Conservation (phyloP, 1,140 invertebrate species). For the Calliopsis andreniformis region DNA sequence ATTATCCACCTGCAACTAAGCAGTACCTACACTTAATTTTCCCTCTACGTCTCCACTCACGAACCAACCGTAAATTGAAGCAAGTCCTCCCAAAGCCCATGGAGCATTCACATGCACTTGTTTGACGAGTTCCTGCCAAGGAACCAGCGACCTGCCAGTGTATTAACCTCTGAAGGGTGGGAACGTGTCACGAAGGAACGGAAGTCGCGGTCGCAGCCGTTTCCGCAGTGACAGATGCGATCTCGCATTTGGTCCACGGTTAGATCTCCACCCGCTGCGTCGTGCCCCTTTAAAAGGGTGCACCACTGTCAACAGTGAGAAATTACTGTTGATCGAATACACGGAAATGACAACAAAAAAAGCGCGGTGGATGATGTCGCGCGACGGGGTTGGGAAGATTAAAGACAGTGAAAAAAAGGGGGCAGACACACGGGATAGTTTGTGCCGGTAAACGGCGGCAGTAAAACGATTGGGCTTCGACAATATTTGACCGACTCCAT, state of each 20-base stretch:
- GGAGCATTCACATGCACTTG: too few species aligned
- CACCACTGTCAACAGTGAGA: slow-evolving; percentile 58
- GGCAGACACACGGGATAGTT: slow-evolving; percentile 3
- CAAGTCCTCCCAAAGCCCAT: too few species aligned
- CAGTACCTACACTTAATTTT: too few species aligned
- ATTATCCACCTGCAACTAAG: too few species aligned
- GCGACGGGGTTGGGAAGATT: slow-evolving; percentile 27
- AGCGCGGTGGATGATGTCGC: slow-evolving; percentile 42
- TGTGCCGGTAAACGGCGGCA: slow-evolving; percentile 45
- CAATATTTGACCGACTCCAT: slow-evolving; percentile 68
- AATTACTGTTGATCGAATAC: slow-evolving; percentile 53
- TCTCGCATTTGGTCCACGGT: slow-evolving; percentile 47
- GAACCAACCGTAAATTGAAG: too few species aligned
- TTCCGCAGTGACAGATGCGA: slow-evolving; percentile 77
- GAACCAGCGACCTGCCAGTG: slow-evolving; percentile 41
- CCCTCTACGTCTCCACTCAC: too few species aligned
- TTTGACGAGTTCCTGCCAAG: slow-evolving; percentile 1
- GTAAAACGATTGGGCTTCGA: slow-evolving; percentile 68
- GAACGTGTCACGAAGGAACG: slow-evolving; percentile 70
- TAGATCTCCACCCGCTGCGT: slow-evolving; percentile 21
- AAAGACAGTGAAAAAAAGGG: slow-evolving; percentile 14
- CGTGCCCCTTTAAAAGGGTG: slow-evolving; percentile 60
- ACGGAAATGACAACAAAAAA: slow-evolving; percentile 53
- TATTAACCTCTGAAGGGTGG: slow-evolving; percentile 65
- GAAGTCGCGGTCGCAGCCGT: slow-evolving; percentile 73